Percentiles rank a stretch among this genome's conserved stretches.
These are phyloP conservation scores for Apoderus coryli DNA, from an alignment of 2,888 invertebrate genomes.

Conservation along the genomic window DNA sequence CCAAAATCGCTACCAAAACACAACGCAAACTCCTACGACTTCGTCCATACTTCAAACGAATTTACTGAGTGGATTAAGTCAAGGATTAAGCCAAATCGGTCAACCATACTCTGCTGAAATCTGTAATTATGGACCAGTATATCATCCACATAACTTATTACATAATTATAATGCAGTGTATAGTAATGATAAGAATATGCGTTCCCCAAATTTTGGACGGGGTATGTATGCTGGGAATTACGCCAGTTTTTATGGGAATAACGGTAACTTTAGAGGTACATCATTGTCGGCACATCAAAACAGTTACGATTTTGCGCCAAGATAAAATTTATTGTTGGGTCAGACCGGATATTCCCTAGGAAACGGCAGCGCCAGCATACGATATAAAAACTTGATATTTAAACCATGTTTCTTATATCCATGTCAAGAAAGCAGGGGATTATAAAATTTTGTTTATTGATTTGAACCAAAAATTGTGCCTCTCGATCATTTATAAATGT, in stretches of 20 bases:
- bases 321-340: no score
- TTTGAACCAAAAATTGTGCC: no score
- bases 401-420: no score
- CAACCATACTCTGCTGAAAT: slow-evolving; percentile 51
- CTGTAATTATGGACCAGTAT: slow-evolving; percentile 52
- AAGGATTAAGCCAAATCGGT: slow-evolving; percentile 32
- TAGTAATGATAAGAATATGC: slow-evolving; percentile 27
- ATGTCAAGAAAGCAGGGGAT: no score
- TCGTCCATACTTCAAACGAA: slow-evolving; percentile 24
- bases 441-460: no score
- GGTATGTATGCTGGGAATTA: slow-evolving; percentile 28
- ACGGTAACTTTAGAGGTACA: slow-evolving; percentile 23
- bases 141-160: slow-evolving; percentile 38
- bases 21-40: slow-evolving; percentile 20
- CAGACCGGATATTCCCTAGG: no score
- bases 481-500: no score
- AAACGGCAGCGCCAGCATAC: no score
- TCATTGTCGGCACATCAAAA: slow-evolving; percentile 20
- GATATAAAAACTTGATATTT: no score
- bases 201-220: slow-evolving; percentile 25
- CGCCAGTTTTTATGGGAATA: slow-evolving; percentile 26
- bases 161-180: slow-evolving; percentile 32
- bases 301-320: slow-evolving; percentile 28
- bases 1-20: slow-evolving; percentile 25
- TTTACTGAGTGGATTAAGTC: slow-evolving; percentile 17